Conservation (phyloP, 1,140 invertebrate genomes). For the Caenorhabditis tropicalis region DNA sequence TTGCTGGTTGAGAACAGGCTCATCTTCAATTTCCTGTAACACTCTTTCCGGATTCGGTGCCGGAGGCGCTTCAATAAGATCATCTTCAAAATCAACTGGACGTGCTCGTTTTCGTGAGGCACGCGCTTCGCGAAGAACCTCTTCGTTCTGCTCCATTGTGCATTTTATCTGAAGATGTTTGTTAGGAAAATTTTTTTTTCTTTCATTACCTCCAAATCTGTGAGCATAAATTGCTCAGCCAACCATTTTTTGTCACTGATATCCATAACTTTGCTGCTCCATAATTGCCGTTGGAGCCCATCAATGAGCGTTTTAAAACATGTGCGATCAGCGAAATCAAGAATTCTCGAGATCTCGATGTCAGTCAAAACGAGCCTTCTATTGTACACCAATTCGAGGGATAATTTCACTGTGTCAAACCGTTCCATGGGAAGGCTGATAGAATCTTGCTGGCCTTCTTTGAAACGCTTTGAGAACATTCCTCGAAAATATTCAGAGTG, state of each 20-base stretch:
- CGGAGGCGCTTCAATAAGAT: neutral
- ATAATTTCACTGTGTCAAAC: neutral
- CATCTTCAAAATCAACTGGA: constrained; percentile 5
- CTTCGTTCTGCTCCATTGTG: constrained; percentile 20
- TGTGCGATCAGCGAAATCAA: neutral
- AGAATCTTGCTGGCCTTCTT: neutral
- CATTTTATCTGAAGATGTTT: neutral
- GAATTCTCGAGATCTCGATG: neutral
- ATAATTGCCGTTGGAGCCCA: neutral
- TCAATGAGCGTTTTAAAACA: neutral
- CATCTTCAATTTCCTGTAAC: neutral
- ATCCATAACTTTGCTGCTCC: neutral
- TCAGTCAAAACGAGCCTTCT: neutral
- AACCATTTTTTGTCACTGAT: constrained; percentile 3
- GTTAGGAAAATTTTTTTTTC: neutral
- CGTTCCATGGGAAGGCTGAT: neutral
- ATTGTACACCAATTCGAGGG: neutral
- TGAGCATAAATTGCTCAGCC: constrained; percentile 20
- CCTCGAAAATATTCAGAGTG: neutral
- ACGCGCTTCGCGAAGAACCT: neutral
- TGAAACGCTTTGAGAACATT: neutral
- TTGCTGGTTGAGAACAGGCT: neutral
- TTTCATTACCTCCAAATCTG: neutral
- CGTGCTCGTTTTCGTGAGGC: neutral
- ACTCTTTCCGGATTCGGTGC: neutral